Conservation (phyloP, 2,797 vertebrate species). For the Sebastiscus albofasciatus region DNA sequence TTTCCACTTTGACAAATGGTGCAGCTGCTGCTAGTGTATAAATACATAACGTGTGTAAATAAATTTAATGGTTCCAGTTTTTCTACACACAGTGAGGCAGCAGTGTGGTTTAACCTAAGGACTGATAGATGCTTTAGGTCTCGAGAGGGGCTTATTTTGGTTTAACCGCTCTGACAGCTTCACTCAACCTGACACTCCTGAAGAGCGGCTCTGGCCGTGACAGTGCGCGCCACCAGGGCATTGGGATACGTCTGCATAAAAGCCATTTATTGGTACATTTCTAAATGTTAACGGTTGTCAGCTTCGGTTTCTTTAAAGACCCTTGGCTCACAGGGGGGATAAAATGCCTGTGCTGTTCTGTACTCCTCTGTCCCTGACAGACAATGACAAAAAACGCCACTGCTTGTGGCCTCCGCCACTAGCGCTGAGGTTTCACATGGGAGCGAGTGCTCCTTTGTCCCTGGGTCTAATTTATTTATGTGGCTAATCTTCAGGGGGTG, state of each 20-base stretch:
- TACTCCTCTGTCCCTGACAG: constrained; percentile 71
- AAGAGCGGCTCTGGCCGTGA: constrained; percentile 41
- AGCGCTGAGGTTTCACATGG: constrained; percentile 46
- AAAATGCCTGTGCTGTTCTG: constrained; percentile 66
- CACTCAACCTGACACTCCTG: constrained; percentile 64
- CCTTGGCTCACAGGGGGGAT: constrained; percentile 73
- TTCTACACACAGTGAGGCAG: background rate
- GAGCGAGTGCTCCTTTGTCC: constrained; percentile 72
- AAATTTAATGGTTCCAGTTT: background rate
- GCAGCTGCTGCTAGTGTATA: background rate
- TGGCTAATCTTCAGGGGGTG: constrained; percentile 81
- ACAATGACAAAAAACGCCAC: constrained; percentile 71
- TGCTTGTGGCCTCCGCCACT: constrained; percentile 44
- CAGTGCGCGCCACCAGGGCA: constrained; percentile 50
- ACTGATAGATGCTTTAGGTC: constrained; percentile 25
- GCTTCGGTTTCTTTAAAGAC: constrained; percentile 84
- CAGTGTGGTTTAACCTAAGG: background rate
- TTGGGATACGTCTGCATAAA: constrained; percentile 74
- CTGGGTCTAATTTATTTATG: constrained; percentile 79
- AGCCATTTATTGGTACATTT: constrained; percentile 82
- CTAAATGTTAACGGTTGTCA: constrained; percentile 87
- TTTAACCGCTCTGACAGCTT: constrained; percentile 49
- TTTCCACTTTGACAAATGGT: background rate
- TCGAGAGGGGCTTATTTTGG: constrained; percentile 38
- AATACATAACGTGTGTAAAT: background rate